Base-by-base conservation (phyloP, 2,888 invertebrate genomes). In the Troides oblongomaculatus region DNA sequence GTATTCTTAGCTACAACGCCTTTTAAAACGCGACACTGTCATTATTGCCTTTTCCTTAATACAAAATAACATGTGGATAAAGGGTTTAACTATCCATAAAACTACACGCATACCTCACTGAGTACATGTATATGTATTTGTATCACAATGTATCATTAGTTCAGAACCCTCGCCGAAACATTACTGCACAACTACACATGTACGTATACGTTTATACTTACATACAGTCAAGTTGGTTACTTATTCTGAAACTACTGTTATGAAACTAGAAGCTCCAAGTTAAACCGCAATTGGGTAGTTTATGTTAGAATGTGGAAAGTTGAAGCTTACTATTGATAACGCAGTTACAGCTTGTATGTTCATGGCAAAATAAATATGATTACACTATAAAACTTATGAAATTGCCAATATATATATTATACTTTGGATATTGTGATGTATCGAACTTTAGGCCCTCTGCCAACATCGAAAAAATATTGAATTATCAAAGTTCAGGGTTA, bases 241-340 rank as follows among this genome's bases (percentile, higher is more conserved):
- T 56, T 56, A 56, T 64, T 21, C 21, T 18, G 59, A 46, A 59
- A 30, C 17, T 60, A 18, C n/a, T 66, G 46, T 36, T 58, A 43
- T 18, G 12, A 25, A 66, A 66, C 50, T 66, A 50, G 25, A 65
- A 50, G 53, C 64, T n/a, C 46, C 46, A 58, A 65, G 46, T 59
- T 58, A 46, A 18, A 25, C 43, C 46, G 46, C 46, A 43, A n/a
- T 65, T 58, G 23, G 39, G 23, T 25, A 58, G 58, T 58, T 64
- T 58, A 57, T 59, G 25, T 30, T 53, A 58, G 43, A 59, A 12
- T 46, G 12, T 25, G 3, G 3, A 30, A 65, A 43, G 59, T 46
- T 50, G 46, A 5, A n/a, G 46, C 59, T 30, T 59, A 59, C 53
- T 53, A 50, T 36, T 53, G 18, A 50, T 63, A 30, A 25, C 30